Base-by-base conservation (phyloP, 2,113 vertebrate genomes). In the Cynoglossus semilaevis region DNA sequence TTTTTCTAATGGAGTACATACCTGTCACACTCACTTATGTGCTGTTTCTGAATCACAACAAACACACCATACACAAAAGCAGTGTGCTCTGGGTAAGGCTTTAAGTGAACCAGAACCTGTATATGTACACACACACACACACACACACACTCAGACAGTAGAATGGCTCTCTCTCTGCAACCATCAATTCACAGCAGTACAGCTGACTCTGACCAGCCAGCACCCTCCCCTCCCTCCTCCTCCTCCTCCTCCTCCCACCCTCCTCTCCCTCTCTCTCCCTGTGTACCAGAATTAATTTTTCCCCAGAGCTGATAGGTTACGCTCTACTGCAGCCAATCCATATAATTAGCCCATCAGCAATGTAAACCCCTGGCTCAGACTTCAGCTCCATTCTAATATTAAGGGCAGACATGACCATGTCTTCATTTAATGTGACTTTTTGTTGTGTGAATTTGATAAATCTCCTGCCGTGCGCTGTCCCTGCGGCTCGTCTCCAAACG, bases 331-430 rank as follows among this genome's bases (percentile, higher is more conserved):
- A 87, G 86, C 85, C 88, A 86, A 86, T 84, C 87, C 86, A 83
- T 89, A 89, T 90, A 91, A 90, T 91, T 90, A 90, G 84, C 80
- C 89, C 81, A 81, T 88, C 85, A 88, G 87, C 86, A 80, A 86
- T 79, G 86, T 85, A 88, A 91, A 86, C 82, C 85, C 63, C 58
- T 77, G 78, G 85, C 86, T 89, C 69, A 82, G 82, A 75, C 79
- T 80, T 80, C 71, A 79, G 84, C 83, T 83, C 83, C 78, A 80
- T 87, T 90, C 87, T 80, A 84, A 87, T 83, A 84, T 80, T 70
- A 81, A 79, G 59, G 64, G 66, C 59, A 79, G 76, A 88, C 80
- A 73, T 85, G 78, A 83, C 81, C 82, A 86, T 85, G 72, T 72
- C 82, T 88, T 86, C 81, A 84, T 87, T 81, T 80, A 83, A 86